Evolutionary conservation across 2,113 vertebrate genomes (phyloP), one percentile per base, ranked within the genome.

Genomic region (Glaucidium brasilianum): DNA sequence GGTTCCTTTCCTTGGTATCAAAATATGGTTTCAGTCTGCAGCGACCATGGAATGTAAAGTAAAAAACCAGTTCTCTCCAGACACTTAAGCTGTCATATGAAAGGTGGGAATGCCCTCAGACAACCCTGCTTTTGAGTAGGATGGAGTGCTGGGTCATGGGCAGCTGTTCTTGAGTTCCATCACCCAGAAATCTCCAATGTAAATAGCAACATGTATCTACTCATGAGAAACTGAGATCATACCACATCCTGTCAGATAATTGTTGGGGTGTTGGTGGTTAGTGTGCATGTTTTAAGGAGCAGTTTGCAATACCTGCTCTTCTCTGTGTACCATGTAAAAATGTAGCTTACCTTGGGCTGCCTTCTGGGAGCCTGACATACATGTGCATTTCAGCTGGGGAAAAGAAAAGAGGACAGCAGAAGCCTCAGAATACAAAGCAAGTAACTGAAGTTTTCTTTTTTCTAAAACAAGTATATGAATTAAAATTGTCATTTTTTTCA

Each of bases 321-420:
- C 20, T 34, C 11, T 5, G 5, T 23, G 11, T 80, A 34, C 55
- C 9, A 6, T 30, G 22, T 12, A 74, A 32, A 91, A 73, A 7
- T 8, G 25, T n/a, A 39, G 9, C 15, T 73, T 9, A 15, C 10
- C 27, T 45, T 53, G 27, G n/a, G 11, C 27, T 80, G n/a, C 32
- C 16, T 45, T 91, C 15, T 74, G n/a, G 37, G 17, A 71, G 8
- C 6, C 9, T 59, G 39, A 26, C 1, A 3, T n/a, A 27, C 6
- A 3, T 41, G 22, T 13, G 43, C 5, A 7, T 78, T 82, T 72
- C 17, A 18, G 30, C 14, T 15, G 11, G 3, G 23, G 5, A 5
- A 2, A 2, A 39, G n/a, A 2, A 10, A 52, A 25, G 23, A 49
- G 20, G 39, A 11, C 27, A 0, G 0, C 56, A 11, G 2, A 60